Evolutionary conservation across 2,888 invertebrate genomes (phyloP), one percentile per base, ranked within the genome.

Genomic region (Ferrisia virgata): DNA sequence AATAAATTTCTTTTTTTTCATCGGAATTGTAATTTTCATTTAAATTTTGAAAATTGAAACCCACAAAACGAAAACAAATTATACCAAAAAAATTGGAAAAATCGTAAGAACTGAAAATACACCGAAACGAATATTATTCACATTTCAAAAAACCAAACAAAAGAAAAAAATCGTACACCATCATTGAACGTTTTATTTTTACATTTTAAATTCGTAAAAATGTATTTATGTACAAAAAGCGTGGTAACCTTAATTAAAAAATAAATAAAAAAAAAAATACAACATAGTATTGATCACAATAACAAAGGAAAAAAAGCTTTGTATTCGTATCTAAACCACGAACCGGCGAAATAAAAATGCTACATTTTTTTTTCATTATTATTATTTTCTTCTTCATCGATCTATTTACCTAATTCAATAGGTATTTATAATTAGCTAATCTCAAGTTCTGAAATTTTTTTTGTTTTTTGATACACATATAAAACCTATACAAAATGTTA

Each of bases 201-300:
- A 83, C 83, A 83, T 47, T 39, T 83, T 69, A 47, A 76, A 76
- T 72, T 76, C 39, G 83, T 83, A 83, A 83, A 83, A 83, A 83
- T 69, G 76, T 72, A 83, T 72, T 81, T 83, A 83, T 83, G 47
- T 83, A 83, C 83, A 83, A 83, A 72, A 83, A 82, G 83, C 83
- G 83, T 83, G 83, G 83, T 83, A 83, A 83, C 83, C 72, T 83
- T 76, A 72, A 43, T 83, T 40, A 69, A 25, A 72, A 83, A 72
- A 76, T 72, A 83, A 83, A 72, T 43, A 79, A 80, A 43, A 79
- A 80, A 43, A 79, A 47, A 47, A 80, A 80, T 80, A 47, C 47
- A 76, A 80, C 80, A 43, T 43, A 47, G 15, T 79, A 80, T 80
- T 53, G 43, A 47, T 80, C 43, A 80, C 79, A 79, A 47, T 47